These are phyloP conservation scores for Entelurus aequoreus DNA, from an alignment of 2,113 vertebrate species.

Conservation along the genomic window DNA sequence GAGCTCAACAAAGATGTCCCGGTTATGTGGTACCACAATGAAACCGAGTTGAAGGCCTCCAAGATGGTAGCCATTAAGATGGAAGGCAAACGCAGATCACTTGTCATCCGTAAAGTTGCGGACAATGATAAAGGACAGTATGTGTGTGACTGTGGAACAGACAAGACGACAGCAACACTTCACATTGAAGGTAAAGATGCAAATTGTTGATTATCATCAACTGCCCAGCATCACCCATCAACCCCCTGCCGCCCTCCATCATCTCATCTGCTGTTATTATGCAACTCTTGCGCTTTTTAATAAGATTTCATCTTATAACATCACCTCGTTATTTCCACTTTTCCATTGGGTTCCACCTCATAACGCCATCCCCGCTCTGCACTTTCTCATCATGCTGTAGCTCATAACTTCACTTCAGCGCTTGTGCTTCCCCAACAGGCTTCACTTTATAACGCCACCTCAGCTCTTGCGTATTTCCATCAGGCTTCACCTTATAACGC, in stretches of 20 bases:
- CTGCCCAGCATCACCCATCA: background rate
- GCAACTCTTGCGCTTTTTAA: no score
- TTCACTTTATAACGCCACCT: slow-evolving; percentile 77
- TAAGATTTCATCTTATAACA: slow-evolving; percentile 69
- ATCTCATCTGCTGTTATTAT: no score
- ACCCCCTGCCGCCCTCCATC: background rate
- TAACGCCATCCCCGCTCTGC: no score
- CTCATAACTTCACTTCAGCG: no score
- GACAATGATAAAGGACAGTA: slow-evolving; percentile 88
- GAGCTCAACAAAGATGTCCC: slow-evolving; percentile 96
- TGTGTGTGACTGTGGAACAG: slow-evolving; percentile 89
- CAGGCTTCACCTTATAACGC: no score
- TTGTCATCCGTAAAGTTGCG: slow-evolving; percentile 82
- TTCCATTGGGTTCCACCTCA: no score
- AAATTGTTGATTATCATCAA: slow-evolving; percentile 1
- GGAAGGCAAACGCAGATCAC: slow-evolving; percentile 80
- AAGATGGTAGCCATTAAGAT: slow-evolving; percentile 79
- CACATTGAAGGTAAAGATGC: slow-evolving; percentile 86
- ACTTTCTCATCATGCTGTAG: no score
- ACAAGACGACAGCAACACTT: slow-evolving; percentile 82
- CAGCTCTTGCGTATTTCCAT: no score
- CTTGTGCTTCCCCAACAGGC: no score
- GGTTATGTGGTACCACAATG: slow-evolving; percentile 93
- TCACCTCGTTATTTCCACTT: slow-evolving; percentile 46
- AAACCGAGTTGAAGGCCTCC: slow-evolving; percentile 83